phyloP scores from a whole-genome alignment of 2,888 invertebrate species.

The Sialis lutaria region DNA sequence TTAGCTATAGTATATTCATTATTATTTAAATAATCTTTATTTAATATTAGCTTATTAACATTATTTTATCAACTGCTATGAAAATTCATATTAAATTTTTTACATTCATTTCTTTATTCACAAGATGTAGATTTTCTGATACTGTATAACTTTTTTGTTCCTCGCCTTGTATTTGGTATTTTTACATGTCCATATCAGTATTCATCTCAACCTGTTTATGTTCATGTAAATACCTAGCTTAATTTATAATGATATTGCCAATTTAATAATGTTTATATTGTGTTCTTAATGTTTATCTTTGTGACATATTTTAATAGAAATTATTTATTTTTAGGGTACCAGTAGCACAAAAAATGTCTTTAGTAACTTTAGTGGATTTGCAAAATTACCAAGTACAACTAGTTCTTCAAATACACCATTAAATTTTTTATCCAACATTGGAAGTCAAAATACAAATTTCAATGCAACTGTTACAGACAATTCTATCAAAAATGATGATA shows the following conservation, averaged over 20 bases:
- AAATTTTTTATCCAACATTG: constrained; percentile 39
- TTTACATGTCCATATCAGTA: neutral
- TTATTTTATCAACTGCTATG: neutral
- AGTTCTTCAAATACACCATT: constrained; percentile 26
- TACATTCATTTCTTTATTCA: too few species aligned
- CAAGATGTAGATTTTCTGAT: too few species aligned
- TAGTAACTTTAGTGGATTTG: constrained; percentile 48
- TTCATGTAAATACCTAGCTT: neutral
- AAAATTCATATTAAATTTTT: neutral
- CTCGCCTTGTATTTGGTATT: neutral
- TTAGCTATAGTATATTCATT: too few species aligned
- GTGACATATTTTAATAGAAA: neutral
- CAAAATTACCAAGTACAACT: constrained; percentile 27
- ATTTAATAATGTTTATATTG: too few species aligned
- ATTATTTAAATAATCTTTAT: too few species aligned
- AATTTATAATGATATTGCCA: too few species aligned
- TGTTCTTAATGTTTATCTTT: too few species aligned
- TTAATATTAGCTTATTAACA: too few species aligned
- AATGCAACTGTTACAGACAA: constrained; percentile 4
- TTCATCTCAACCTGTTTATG: neutral
- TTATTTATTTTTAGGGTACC: constrained; percentile 15
- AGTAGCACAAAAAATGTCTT: constrained; percentile 40
- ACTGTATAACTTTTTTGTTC: too few species aligned
- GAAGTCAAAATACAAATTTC: constrained; percentile 15
- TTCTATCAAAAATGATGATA: constrained; percentile 2